Base-by-base conservation (phyloP, 2,797 vertebrate species). In the Pelobates cultripes region DNA sequence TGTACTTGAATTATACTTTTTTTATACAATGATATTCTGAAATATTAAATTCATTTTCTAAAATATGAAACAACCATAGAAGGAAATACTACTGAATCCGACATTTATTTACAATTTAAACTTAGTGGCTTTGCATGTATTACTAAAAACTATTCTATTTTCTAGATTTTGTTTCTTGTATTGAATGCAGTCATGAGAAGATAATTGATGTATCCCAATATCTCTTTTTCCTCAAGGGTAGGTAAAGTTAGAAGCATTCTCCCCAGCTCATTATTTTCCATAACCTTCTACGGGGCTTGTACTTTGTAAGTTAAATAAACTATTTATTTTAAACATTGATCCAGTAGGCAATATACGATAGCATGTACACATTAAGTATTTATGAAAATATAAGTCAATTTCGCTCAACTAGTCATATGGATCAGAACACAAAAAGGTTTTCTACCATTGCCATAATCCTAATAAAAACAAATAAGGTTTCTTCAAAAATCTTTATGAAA, bases 281-380 rank as follows among this genome's bases (percentile, higher is more conserved):
- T 74, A 81, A 70, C 71, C 47, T 80, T 80, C 61, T 55, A 74
- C 40, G 68, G 61, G 78, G 73, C 78, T 73, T 67, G 67, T 66
- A 43, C 40, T 79, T 80, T 73, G 41, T 70, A 73, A 73, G 70
- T 43, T 43, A 80, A 73, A 80, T 44, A 74, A 81, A 81, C 73
- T 44, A 81, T 80, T 75, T 80, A 80, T 80, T 80, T 80, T 60
- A 41, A 68, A 61, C 69, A 81, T 80, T 75, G 73, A 75, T 75
- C 75, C 72, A 70, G 13, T 44, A 68, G 43, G 3, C 40, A 70
- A n/a, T 53, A 47, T 63, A 42, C 47, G 45, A 40, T 47, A 70
- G 64, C 73, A 51, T 7, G 73, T 61, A 60, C 55, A 61, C 78
- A 73, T 80, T 67, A 80, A 73, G 63, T 74, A 74, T 80, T 74